phyloP scores from a whole-genome alignment of 2,113 vertebrate genomes.

The Microtus ochrogaster region DNA sequence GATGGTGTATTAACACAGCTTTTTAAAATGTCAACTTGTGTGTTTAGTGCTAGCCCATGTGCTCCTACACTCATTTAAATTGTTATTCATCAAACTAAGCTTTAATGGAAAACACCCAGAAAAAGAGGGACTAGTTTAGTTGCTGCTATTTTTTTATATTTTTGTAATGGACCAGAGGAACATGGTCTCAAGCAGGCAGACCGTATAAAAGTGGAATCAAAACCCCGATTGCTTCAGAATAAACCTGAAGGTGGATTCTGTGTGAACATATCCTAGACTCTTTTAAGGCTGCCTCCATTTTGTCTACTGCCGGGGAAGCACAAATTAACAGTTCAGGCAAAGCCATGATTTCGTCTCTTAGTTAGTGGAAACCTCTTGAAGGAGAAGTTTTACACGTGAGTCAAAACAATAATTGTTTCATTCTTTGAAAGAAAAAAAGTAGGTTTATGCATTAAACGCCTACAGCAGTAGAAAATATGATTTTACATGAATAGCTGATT shows the following conservation, averaged over 20 bases:
- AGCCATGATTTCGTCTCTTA: conserved; percentile 34
- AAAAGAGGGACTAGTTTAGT: conserved; percentile 15
- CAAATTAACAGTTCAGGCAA: conserved; percentile 39
- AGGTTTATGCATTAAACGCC: conserved; percentile 49
- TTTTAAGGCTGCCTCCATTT: not conserved
- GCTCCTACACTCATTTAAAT: not conserved
- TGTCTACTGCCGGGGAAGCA: not conserved
- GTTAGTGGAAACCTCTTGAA: conserved; percentile 16
- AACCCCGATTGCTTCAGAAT: not conserved
- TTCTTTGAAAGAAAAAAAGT: conserved; percentile 39
- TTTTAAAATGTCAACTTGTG: conserved; percentile 27
- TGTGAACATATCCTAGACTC: not conserved
- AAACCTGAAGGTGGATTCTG: not conserved
- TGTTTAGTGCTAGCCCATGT: conserved; percentile 44
- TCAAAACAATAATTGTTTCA: conserved; percentile 24
- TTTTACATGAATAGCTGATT: conserved; percentile 63
- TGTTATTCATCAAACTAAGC: conserved; percentile 48
- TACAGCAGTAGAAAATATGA: conserved; percentile 53
- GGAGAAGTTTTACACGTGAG: conserved; percentile 4
- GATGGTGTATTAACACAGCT: not conserved
- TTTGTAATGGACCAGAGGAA: not conserved
- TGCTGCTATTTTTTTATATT: not conserved
- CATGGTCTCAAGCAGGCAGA: not conserved
- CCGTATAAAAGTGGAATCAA: not conserved
- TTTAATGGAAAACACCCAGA: not conserved